phyloP scores from a whole-genome alignment of 2,797 vertebrate genomes.

The Channallabes apus region DNA sequence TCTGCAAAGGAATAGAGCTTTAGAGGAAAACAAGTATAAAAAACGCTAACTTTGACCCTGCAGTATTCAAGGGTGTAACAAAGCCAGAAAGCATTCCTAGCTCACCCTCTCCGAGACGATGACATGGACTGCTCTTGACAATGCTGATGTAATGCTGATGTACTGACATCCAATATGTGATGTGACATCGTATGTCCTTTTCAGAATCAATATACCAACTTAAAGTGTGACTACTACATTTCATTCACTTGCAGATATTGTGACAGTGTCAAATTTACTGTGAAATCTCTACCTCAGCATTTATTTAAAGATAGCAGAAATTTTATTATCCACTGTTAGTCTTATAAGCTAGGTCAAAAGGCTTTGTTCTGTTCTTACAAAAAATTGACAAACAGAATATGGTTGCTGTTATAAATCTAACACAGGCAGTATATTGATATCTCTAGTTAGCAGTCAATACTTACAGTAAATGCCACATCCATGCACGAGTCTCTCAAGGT shows the following conservation, averaged over 20 bases:
- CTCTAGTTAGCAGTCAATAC: neutral
- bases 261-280: neutral
- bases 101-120: neutral
- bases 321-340: neutral
- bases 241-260: neutral
- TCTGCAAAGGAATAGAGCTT: neutral
- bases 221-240: constrained; percentile 19
- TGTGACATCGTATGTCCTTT: constrained; percentile 15
- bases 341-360: neutral
- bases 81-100: neutral
- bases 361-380: neutral
- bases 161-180: constrained; percentile 35
- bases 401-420: constrained; percentile 1
- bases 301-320: neutral
- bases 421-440: constrained; percentile 13
- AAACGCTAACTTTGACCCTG: neutral
- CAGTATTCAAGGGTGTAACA: neutral
- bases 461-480: neutral
- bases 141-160: constrained; percentile 27
- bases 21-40: neutral
- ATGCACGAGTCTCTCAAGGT: neutral
- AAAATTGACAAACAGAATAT: neutral
- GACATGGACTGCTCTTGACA: constrained; percentile 15
- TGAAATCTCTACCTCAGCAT: neutral
- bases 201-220: neutral